A percentile compares a stretch with the other conserved stretches of the same genome.
phyloP scores from a whole-genome alignment of 2,113 vertebrate genomes.

The Chiloscyllium plagiosum region DNA sequence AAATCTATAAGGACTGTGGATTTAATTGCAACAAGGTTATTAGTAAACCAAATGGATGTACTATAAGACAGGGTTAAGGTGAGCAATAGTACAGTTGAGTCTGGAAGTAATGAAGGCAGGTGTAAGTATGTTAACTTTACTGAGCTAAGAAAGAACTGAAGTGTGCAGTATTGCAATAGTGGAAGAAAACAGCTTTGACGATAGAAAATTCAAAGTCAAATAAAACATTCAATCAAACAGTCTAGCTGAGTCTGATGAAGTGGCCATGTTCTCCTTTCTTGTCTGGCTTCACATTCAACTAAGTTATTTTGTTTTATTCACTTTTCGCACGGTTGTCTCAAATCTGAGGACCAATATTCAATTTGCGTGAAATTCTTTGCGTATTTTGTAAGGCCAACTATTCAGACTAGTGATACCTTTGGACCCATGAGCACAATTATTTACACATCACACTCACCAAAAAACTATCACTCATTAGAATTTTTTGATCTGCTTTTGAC shows the following conservation, averaged over 20 bases:
- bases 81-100: neutral
- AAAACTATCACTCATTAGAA: neutral
- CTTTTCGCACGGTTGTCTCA: neutral
- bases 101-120: neutral
- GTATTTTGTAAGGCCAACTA: neutral
- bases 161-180: neutral
- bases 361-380: neutral
- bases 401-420: neutral
- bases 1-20: too few species aligned
- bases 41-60: neutral
- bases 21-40: too few species aligned
- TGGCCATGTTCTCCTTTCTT: neutral
- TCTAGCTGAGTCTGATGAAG: neutral
- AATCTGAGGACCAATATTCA: neutral
- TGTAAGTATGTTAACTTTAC: neutral
- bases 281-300: neutral
- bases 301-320: neutral
- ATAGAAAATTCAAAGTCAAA: neutral
- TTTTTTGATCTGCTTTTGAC: neutral
- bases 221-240: neutral
- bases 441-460: neutral
- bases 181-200: neutral
- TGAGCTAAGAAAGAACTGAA: neutral
- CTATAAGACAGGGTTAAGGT: neutral
- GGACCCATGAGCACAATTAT: neutral